These are phyloP conservation scores for Contarinia nasturtii DNA, from an alignment of 1,140 invertebrate genomes.

Conservation along the genomic window DNA sequence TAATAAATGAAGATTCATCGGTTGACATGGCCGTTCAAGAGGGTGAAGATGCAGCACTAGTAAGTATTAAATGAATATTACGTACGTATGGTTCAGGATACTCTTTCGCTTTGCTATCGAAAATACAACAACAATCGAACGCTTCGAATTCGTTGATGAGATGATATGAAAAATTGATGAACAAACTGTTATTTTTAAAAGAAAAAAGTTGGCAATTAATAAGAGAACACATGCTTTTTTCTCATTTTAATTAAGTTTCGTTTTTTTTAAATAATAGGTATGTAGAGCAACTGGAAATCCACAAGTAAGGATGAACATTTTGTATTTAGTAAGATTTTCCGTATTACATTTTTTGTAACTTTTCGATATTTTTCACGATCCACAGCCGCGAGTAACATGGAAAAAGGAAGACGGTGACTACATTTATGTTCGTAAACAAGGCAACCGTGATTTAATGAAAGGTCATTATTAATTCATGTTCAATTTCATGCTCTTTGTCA, in stretches of 20 bases:
- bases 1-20: slow-evolving; percentile 54
- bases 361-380: neutral
- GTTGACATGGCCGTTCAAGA: slow-evolving; percentile 58
- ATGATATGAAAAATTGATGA: too few species aligned
- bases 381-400: slow-evolving; percentile 46
- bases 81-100: too few species aligned
- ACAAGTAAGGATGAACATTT: neutral
- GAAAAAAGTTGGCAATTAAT: too few species aligned
- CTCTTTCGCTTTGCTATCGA: too few species aligned
- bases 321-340: neutral
- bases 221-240: too few species aligned
- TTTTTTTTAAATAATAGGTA: too few species aligned
- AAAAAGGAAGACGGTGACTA: slow-evolving; percentile 46
- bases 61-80: too few species aligned
- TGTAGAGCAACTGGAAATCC: slow-evolving; percentile 59
- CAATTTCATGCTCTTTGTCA: neutral
- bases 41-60: slow-evolving; percentile 62
- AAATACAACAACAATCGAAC: too few species aligned
- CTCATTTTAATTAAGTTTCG: too few species aligned
- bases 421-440: slow-evolving; percentile 40
- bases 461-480: slow-evolving; percentile 22
- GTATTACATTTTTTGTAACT: neutral
- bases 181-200: too few species aligned
- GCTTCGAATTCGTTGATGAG: too few species aligned
- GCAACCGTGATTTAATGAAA: slow-evolving; percentile 38